A percentile compares a stretch with the other conserved stretches of the same genome.
phyloP scores from a whole-genome alignment of 2,113 vertebrate genomes.

The Mustelus asterias region DNA sequence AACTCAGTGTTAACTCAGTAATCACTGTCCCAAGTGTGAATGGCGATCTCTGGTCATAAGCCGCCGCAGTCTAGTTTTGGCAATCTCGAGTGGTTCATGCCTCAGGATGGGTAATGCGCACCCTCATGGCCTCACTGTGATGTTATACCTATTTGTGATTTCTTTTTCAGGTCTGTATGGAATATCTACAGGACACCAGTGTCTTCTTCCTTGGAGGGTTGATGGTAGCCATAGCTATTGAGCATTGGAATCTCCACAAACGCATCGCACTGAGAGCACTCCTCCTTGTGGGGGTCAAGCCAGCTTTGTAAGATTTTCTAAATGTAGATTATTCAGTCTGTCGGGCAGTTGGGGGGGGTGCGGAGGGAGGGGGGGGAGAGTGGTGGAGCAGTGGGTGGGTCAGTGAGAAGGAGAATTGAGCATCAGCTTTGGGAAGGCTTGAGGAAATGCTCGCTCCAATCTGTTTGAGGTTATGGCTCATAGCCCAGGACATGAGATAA shows the following conservation, averaged over 20 bases:
- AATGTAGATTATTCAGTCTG: too few relatives aligned
- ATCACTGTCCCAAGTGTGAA: not conserved
- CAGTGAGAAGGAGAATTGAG: not conserved
- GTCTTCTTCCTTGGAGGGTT: constrained; percentile 85
- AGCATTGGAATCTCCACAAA: constrained; percentile 80
- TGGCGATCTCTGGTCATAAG: not conserved
- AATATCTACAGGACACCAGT: constrained; percentile 82
- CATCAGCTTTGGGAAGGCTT: too few relatives aligned
- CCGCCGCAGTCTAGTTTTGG: not conserved
- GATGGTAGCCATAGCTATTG: constrained; percentile 79
- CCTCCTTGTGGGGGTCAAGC: constrained; percentile 73
- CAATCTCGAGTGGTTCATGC: not conserved
- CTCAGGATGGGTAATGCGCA: not conserved
- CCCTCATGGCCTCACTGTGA: not conserved
- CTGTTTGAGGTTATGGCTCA: not conserved
- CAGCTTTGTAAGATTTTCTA: constrained; percentile 72
- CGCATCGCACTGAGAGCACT: constrained; percentile 77
- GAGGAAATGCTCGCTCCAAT: not conserved
- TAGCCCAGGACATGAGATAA: not conserved
- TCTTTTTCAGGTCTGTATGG: constrained; percentile 63
- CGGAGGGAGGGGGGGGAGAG: too few relatives aligned
- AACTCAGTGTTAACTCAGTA: too few relatives aligned
- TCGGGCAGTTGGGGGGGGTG: too few relatives aligned
- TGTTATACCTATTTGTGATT: not conserved
- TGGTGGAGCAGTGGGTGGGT: not conserved